Conservation (phyloP, 2,888 invertebrate genomes). For the Willowsia nigromaculata region DNA sequence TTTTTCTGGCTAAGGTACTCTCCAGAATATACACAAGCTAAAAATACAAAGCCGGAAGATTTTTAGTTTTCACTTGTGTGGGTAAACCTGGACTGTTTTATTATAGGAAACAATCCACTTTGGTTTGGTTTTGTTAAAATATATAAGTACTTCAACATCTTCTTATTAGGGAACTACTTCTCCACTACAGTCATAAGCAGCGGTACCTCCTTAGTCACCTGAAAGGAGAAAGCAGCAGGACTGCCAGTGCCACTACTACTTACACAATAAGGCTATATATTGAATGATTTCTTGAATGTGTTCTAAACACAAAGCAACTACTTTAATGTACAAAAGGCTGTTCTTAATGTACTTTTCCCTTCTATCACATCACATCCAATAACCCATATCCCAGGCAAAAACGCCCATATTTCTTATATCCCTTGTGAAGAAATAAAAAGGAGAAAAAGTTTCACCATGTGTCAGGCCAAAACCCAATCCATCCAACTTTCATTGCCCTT, state of each 20-base stretch:
- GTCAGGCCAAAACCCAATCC: constrained; percentile 45
- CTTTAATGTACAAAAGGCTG: constrained; percentile 20
- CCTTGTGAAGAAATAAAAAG: constrained; percentile 20
- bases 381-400: neutral
- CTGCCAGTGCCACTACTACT: neutral
- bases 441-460: constrained; percentile 33
- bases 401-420: neutral
- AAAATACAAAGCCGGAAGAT: neutral
- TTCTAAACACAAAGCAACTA: constrained; percentile 14
- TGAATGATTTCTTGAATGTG: constrained; percentile 20
- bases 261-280: neutral
- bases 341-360: neutral
- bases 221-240: neutral
- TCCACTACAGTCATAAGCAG: neutral
- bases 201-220: neutral
- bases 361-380: constrained; percentile 10
- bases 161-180: neutral
- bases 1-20: neutral
- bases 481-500: constrained; percentile 65
- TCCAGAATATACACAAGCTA: neutral
- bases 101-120: neutral
- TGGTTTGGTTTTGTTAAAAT: neutral
- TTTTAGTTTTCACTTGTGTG: neutral
- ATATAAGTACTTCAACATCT: neutral
- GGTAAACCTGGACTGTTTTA: neutral